Evolutionary conservation across 2,888 invertebrate species (phyloP), one percentile per base, ranked within the genome.

Genomic region (Aromia moschata): DNA sequence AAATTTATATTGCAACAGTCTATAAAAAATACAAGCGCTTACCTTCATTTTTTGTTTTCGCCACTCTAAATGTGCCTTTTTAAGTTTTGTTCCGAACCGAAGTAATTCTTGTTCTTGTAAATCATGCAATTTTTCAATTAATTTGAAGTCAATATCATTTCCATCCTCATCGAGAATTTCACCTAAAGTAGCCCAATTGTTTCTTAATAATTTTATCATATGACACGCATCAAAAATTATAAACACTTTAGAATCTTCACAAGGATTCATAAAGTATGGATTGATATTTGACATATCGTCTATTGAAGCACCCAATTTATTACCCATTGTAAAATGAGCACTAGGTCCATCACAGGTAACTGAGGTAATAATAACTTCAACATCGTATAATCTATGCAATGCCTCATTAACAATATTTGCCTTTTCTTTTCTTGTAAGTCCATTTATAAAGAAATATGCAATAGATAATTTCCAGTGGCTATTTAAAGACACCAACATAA

Each of bases 361-460:
- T 12, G 62, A 67, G 17, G 57, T 52, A 16, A 64, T 36, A 12
- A 11, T 54, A 11, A 70, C 51, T 4, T 61, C 67, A 11, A 56
- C 38, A 41, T 62, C 56, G 47, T 63, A 11, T 14, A 68, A 18
- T 15, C 58, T 49, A 11, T 45, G 56, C 16, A 67, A 38, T 65
- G n/a, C n/a, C n/a, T n/a, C n/a, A n/a, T n/a, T n/a, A n/a, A n/a
- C n/a, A n/a, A n/a, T n/a, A n/a, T n/a, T 64, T 7, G 60, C 61
- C 43, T 60, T 58, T 49, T 67, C 62, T 10, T 20, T 17, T 9
- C 60, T 69, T 14, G 47, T 61, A 11, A 71, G 49, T 1, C 38
- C 25, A 25, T 64, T 56, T 16, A 69, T 70, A 9, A 71, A 61
- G 61, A 64, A 70, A 60, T 72, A 72, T 11, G 62, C 68, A 25